phyloP scores from a whole-genome alignment of 2,113 vertebrate genomes.

The Toxotes jaculatrix region DNA sequence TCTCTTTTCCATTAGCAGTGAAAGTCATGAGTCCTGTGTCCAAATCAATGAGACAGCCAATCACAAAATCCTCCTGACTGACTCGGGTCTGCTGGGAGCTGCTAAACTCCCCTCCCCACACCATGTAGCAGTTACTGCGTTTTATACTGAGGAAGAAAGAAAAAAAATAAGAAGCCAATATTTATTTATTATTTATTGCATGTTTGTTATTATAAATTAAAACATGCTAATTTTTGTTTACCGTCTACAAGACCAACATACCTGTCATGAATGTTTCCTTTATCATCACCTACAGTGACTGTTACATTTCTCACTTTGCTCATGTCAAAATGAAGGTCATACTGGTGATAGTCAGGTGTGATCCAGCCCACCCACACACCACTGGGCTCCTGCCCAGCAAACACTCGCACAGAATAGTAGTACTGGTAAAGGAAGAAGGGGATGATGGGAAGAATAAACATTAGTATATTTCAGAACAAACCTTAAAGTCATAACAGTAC shows the following conservation, averaged over 20 bases:
- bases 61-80: constrained; percentile 91
- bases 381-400: constrained; percentile 92
- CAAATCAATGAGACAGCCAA: constrained; percentile 93
- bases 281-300: constrained; percentile 92
- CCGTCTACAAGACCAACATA: constrained; percentile 50
- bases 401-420: constrained; percentile 92
- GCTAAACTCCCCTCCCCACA: constrained; percentile 93
- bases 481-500: neutral
- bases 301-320: constrained; percentile 92
- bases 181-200: neutral
- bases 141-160: constrained; percentile 86
- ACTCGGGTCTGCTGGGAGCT: constrained; percentile 91
- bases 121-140: constrained; percentile 96
- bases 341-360: constrained; percentile 93
- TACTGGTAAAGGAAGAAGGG: constrained; percentile 81
- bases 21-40: constrained; percentile 97
- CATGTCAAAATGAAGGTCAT: constrained; percentile 91
- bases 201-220: neutral
- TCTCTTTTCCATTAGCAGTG: constrained; percentile 94
- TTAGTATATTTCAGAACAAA: neutral
- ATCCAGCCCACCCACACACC: constrained; percentile 95
- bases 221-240: neutral
- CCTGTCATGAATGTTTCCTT: constrained; percentile 94
- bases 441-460: constrained; percentile 5
- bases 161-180: neutral